Percentiles rank a stretch among this genome's conserved stretches.
phyloP scores from a whole-genome alignment of 2,797 vertebrate species.

The Etheostoma nigrum region DNA sequence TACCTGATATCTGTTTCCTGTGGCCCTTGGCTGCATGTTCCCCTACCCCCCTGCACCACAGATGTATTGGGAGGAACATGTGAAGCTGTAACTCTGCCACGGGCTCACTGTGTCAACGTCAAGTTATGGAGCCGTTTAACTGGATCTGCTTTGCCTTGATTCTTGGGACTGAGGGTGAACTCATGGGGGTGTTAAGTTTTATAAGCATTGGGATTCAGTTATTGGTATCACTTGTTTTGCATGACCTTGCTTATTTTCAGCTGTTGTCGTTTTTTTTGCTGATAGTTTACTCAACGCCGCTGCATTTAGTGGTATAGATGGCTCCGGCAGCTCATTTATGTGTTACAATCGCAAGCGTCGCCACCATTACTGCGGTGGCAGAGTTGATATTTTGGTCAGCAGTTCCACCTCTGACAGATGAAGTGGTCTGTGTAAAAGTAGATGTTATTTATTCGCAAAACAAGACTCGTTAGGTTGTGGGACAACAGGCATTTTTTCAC shows the following conservation, averaged over 20 bases:
- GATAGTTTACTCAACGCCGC: background rate
- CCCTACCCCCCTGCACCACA: conserved; percentile 43
- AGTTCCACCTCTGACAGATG: background rate
- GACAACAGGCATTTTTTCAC: background rate
- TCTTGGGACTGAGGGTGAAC: conserved; percentile 2
- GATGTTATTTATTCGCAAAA: background rate
- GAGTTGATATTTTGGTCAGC: background rate
- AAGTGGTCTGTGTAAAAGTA: background rate
- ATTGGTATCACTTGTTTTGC: background rate
- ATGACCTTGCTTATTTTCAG: background rate
- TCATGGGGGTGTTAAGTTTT: background rate
- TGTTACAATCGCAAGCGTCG: background rate
- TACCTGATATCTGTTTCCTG: conserved; percentile 72
- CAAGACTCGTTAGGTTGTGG: no score
- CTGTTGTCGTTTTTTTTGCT: background rate
- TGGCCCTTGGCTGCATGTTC: conserved; percentile 76
- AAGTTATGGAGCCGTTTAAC: conserved; percentile 11
- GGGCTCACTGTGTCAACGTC: conserved; percentile 17
- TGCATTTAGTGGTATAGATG: background rate
- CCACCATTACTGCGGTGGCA: background rate
- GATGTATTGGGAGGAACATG: conserved; percentile 50
- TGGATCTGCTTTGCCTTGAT: conserved; percentile 32
- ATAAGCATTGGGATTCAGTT: background rate
- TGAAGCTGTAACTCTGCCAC: conserved; percentile 36
- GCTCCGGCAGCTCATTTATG: background rate